Evolutionary conservation across 2,888 invertebrate genomes (phyloP), one percentile per base, ranked within the genome.

Genomic region (Drosophila histrio): DNA sequence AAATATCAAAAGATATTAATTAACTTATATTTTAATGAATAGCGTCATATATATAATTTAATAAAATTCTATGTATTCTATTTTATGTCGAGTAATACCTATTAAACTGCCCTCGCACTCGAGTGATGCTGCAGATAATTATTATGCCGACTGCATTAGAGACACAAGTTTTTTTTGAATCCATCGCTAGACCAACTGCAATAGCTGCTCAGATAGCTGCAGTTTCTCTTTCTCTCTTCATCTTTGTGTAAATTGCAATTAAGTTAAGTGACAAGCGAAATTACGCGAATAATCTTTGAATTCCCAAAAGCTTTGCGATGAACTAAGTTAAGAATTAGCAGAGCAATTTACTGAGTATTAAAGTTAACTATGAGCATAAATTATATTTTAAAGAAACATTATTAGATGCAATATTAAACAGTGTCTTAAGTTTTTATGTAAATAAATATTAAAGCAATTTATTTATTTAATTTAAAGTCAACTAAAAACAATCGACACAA

Each of bases 221-320:
- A 39, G 17, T 53, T 22, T 43, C 9, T 28, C 2, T 38, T 22
- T 38, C 7, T 43, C 13, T 36, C 13, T 17, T 9, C 9, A 32
- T 21, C 22, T 52, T 41, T 43, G 32, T 59, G 70, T 62, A 73
- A 84, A 76, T 78, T 87, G 79, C 82, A 84, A 84, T 84, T 87
- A 87, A 87, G 71, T 72, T 56, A 87, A 79, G 82, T 84, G 84
- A 84, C 87, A 72, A 62, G 85, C 85, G 52, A 80, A 76, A 76
- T 73, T 57, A 46, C 19, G 38, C 58, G 44, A 38, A 24, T 52
- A 54, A 54, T 56, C 39, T 47, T 50, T 36, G 41, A 13, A 36
- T 36, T 38, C 13, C 47, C 11, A 32, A 47, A 15, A 22, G 54
- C 22, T 17, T 28, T 34, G 28, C 52, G 22, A 22, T 21, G 28